Evolutionary conservation across 1,140 invertebrate species (phyloP), one percentile per base, ranked within the genome.

Genomic region (Tetramorium simillimum): DNA sequence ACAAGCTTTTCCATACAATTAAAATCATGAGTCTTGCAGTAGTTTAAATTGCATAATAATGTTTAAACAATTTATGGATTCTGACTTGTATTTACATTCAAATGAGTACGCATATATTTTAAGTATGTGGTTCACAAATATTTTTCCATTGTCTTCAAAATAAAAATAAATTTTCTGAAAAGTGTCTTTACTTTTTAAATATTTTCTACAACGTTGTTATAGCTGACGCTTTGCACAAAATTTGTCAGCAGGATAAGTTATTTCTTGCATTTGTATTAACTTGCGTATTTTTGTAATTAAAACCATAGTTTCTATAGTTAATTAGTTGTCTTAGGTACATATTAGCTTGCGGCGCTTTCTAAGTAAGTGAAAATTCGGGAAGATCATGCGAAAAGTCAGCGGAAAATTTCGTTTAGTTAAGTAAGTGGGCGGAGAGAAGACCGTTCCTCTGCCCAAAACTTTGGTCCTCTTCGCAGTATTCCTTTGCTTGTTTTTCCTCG

Each of bases 371-470:
- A 82, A 81, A 82, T 56, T 86, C 33, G 43, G 46, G 10, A 58
- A 33, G 21, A 82, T 63, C 6, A 49, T 56, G 75, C 65, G 62
- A 62, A 86, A 77, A 88, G 70, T 86, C 69, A 46, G 53, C 49
- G 18, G 5, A 43, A 80, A 86, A 75, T 80, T 88, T 75, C 58
- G 49, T 82, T 81, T 65, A 63, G 75, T 73, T 73, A 86, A 86
- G 49, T 65, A 78, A 86, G 40, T 24, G 33, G 43, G 56, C 43
- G 65, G 40, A 21, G 18, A 81, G 10, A 40, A 58, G 40, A 86
- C 86, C 51, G 24, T 58, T 14, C 16, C 67, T 53, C 56, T 70
- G 18, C 56, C 56, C 14, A 70, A 88, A 88, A 86, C 72, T 88
- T 88, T 56, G 33, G n/a, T 18, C 40, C 53, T 70, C 33, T 70